phyloP scores from a whole-genome alignment of 2,113 vertebrate genomes.

The Cryptomyrus ogoouensis region DNA sequence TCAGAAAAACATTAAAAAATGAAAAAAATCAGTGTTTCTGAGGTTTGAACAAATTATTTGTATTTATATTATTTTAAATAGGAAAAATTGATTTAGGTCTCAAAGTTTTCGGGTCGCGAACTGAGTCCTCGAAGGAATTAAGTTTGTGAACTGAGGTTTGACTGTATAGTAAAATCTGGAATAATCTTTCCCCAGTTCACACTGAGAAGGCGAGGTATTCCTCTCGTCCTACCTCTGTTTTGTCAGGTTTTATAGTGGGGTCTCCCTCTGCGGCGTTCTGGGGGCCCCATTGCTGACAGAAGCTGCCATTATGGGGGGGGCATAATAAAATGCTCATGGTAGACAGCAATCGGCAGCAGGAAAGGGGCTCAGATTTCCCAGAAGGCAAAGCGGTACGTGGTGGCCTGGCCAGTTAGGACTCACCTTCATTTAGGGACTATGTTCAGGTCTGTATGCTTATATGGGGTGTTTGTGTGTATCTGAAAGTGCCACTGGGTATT shows the following conservation, averaged over 20 bases:
- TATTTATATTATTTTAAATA: too few relatives aligned
- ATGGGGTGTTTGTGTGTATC: background rate
- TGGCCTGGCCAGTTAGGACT: background rate
- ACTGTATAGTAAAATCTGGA: background rate
- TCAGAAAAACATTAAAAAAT: too few relatives aligned
- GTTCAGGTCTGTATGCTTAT: background rate
- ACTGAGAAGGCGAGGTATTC: background rate
- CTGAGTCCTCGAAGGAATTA: too few relatives aligned
- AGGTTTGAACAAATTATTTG: too few relatives aligned
- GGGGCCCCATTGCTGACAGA: background rate
- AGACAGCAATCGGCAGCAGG: background rate
- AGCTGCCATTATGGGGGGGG: background rate
- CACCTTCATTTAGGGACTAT: background rate
- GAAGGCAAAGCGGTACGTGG: background rate
- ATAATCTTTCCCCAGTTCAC: background rate
- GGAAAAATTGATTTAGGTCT: too few relatives aligned
- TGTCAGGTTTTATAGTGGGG: background rate
- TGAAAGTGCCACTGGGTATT: background rate
- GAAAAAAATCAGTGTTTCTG: too few relatives aligned
- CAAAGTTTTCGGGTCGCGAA: too few relatives aligned
- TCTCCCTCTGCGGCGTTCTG: background rate
- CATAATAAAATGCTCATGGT: background rate
- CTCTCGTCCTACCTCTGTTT: background rate
- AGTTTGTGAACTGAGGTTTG: too few relatives aligned
- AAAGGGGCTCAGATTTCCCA: background rate